Conservation (phyloP, 1,140 invertebrate species). For the Bombus confusus region DNA sequence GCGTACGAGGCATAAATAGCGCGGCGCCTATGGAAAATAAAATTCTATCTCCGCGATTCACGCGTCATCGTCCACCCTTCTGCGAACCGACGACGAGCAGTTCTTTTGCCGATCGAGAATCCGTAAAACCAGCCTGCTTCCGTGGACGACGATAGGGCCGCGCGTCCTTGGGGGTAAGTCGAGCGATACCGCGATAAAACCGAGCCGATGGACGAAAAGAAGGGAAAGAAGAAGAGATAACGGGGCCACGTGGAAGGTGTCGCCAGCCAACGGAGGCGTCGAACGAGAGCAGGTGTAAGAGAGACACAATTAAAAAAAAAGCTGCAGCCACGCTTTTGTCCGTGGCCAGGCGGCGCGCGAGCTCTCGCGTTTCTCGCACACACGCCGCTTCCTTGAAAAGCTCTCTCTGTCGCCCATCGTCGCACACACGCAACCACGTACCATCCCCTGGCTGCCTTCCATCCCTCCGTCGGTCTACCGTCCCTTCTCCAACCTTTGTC, state of each 20-base stretch:
- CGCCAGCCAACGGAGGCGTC: conserved; percentile 45
- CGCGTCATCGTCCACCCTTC: neutral
- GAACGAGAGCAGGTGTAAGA: conserved; percentile 41
- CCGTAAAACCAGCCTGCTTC: conserved; percentile 26
- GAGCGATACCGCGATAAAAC: conserved; percentile 45
- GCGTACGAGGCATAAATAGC: conserved; percentile 4
- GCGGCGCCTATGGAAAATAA: conserved; percentile 34
- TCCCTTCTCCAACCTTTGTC: conserved; percentile 60
- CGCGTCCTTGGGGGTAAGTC: conserved; percentile 35
- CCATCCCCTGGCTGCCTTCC: neutral
- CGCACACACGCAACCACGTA: neutral
- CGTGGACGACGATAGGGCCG: neutral
- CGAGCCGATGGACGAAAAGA: conserved; percentile 13
- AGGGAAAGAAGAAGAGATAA: conserved; percentile 40
- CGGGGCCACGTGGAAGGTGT: conserved; percentile 53
- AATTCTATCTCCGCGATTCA: conserved; percentile 47
- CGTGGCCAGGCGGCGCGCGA: conserved; percentile 24
- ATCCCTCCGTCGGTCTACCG: neutral
- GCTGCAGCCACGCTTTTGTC: conserved; percentile 70
- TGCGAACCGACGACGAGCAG: neutral
- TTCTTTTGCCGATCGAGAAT: neutral
- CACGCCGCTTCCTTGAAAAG: conserved; percentile 57
- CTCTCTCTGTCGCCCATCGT: neutral
- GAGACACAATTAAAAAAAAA: conserved; percentile 73
- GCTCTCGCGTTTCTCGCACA: conserved; percentile 43